phyloP scores from a whole-genome alignment of 1,140 invertebrate genomes.

The Bombus sylvicola region DNA sequence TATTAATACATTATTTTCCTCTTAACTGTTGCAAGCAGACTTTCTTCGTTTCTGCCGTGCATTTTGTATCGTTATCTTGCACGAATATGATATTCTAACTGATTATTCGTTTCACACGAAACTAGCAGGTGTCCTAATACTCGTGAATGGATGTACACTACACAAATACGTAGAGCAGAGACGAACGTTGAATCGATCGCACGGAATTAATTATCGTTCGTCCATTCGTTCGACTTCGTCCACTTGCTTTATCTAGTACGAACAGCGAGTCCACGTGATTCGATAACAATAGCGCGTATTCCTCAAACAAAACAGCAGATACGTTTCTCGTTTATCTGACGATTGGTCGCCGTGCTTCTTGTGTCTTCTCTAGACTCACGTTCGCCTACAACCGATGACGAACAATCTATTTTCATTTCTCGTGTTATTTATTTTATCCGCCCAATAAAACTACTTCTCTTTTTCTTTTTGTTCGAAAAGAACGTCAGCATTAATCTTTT shows the following conservation, averaged over 20 bases:
- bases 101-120: background rate
- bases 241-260: constrained; percentile 16
- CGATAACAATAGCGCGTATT: background rate
- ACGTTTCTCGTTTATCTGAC: constrained; percentile 18
- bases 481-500: background rate
- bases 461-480: no score
- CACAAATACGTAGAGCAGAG: background rate
- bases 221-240: background rate
- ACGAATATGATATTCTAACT: background rate
- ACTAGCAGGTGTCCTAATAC: background rate
- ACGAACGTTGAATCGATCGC: background rate
- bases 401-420: constrained; percentile 14
- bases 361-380: background rate
- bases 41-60: background rate
- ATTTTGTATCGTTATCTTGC: background rate
- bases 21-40: no score
- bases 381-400: constrained; percentile 34
- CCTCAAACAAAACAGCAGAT: background rate
- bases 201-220: constrained; percentile 26
- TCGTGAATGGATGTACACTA: background rate
- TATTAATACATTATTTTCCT: background rate
- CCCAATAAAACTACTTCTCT: background rate
- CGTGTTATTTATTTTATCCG: background rate
- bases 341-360: background rate
- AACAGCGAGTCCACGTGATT: background rate